Evolutionary conservation across 2,888 invertebrate species (phyloP).

Genomic region (Aspidapion aeneum): DNA sequence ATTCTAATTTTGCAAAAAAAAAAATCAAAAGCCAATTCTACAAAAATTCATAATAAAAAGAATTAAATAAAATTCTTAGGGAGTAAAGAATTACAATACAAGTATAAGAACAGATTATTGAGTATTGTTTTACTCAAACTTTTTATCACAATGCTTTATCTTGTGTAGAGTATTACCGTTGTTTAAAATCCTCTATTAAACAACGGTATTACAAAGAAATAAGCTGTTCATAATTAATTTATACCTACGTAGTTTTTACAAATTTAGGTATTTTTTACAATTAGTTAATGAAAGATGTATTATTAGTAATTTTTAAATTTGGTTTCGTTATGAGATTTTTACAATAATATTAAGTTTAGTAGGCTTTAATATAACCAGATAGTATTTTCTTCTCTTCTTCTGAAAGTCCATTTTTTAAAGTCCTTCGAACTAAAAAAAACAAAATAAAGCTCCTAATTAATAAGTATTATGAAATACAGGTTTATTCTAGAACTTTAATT

Average conservation of each 20-base stretch:
- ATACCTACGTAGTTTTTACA: too few species aligned
- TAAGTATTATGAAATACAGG: too few species aligned
- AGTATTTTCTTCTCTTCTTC: slow-evolving; percentile 79
- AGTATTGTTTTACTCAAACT: background rate
- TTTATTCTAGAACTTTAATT: too few species aligned
- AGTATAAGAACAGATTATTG: background rate
- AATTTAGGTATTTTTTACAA: too few species aligned
- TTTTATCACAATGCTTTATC: background rate
- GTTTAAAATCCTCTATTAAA: too few species aligned
- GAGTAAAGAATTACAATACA: background rate
- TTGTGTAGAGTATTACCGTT: background rate
- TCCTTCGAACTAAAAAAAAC: slow-evolving; percentile 68
- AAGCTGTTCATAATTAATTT: too few species aligned
- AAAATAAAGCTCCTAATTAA: too few species aligned
- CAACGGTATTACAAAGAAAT: too few species aligned
- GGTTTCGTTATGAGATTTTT: background rate
- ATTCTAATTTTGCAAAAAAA: background rate
- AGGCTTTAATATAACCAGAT: slow-evolving; percentile 70
- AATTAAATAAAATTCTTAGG: too few species aligned
- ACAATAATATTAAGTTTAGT: slow-evolving; percentile 44
- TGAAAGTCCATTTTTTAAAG: slow-evolving; percentile 74
- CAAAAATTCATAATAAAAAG: background rate
- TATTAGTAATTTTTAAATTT: background rate
- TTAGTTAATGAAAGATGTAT: too few species aligned
- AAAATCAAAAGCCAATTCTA: background rate